phyloP scores from a whole-genome alignment of 2,113 vertebrate genomes.

The Heliornis fulica region DNA sequence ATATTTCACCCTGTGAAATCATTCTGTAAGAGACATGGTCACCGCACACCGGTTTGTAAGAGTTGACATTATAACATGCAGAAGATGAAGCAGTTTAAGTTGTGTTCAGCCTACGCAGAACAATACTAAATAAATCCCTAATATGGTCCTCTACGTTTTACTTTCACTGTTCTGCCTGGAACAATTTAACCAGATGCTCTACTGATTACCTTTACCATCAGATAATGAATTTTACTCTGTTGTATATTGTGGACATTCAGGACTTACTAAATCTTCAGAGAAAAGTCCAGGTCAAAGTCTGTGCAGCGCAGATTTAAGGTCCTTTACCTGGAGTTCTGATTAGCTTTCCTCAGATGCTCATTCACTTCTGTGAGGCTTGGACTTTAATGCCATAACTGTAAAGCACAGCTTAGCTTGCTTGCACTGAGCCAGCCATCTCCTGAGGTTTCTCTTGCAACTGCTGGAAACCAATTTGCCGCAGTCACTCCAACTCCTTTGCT shows the following conservation, averaged over 20 bases:
- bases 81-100: conserved; percentile 17
- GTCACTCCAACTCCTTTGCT: conserved; percentile 35
- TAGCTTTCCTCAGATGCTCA: conserved; percentile 64
- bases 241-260: conserved; percentile 16
- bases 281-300: conserved; percentile 31
- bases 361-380: conserved; percentile 63
- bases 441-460: conserved; percentile 59
- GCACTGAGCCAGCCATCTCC: conserved; percentile 46
- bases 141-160: conserved; percentile 18
- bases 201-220: conserved; percentile 36
- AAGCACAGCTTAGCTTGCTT: conserved; percentile 64
- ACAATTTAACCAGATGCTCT: conserved; percentile 53
- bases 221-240: conserved; percentile 50
- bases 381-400: conserved; percentile 58
- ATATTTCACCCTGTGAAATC: not conserved
- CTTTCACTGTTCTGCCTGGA: conserved; percentile 25
- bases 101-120: not conserved
- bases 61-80: conserved; percentile 9
- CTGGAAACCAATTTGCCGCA: conserved; percentile 68
- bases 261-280: conserved; percentile 53
- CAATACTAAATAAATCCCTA: conserved; percentile 35
- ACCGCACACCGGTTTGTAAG: not conserved
- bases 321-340: conserved; percentile 61
- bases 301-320: conserved; percentile 54
- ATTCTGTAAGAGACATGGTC: not conserved